Evolutionary conservation across 2,888 invertebrate genomes (phyloP).

Genomic region (Matsumyia berberina): DNA sequence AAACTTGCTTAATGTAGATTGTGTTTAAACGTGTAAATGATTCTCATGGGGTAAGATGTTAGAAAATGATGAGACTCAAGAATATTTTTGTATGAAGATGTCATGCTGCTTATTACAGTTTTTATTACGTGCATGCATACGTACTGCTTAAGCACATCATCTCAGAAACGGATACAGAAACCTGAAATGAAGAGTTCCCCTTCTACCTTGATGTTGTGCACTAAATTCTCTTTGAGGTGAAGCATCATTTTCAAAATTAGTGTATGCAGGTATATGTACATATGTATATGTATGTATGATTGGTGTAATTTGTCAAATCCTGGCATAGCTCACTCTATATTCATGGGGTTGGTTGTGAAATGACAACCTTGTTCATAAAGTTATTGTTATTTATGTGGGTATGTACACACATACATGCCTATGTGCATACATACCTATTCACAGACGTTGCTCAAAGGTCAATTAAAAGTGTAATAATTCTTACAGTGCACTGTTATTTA

Average conservation of each 20-base stretch:
- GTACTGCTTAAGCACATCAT: background rate
- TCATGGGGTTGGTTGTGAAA: background rate
- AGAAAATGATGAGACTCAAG: constrained; percentile 22
- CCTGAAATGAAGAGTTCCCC: background rate
- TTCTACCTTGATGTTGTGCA: constrained; percentile 1
- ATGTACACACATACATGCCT: background rate
- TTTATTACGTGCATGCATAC: background rate
- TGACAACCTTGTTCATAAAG: background rate
- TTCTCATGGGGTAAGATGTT: constrained; percentile 23
- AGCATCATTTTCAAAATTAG: background rate
- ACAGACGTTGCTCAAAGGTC: background rate
- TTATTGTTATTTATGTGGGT: background rate
- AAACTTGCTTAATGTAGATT: constrained; percentile 33
- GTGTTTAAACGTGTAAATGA: constrained; percentile 37
- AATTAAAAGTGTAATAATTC: background rate
- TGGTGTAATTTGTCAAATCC: background rate
- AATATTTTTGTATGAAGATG: constrained; percentile 13
- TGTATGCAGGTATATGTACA: too few relatives aligned
- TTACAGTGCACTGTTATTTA: background rate
- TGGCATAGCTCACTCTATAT: background rate
- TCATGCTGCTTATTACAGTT: constrained; percentile 7
- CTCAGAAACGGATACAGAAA: constrained; percentile 1
- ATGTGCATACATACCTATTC: too few relatives aligned
- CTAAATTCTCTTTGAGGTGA: background rate
- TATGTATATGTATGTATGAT: too few relatives aligned